Conservation (phyloP, 2,113 vertebrate genomes). For the Odontesthes bonariensis region DNA sequence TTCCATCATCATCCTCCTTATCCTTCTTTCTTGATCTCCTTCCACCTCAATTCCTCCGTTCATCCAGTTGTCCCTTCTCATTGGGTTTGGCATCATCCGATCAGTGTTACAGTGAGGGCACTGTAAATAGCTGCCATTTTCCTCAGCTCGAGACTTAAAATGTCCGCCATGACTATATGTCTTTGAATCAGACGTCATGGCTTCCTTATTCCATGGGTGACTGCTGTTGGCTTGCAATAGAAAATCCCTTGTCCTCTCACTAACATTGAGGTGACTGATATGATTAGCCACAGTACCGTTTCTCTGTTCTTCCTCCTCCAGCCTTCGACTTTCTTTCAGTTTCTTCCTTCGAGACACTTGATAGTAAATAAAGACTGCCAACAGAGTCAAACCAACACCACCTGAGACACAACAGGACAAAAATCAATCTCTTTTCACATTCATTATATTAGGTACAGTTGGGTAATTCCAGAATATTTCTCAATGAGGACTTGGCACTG, state of each 20-base stretch:
- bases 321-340: slow-evolving; percentile 42
- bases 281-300: slow-evolving; percentile 19
- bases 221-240: slow-evolving; percentile 10
- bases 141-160: slow-evolving; percentile 15
- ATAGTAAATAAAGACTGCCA: slow-evolving; percentile 61
- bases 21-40: slow-evolving; percentile 47
- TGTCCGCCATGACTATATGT: background rate
- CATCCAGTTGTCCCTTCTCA: slow-evolving; percentile 36
- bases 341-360: slow-evolving; percentile 55
- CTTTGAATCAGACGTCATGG: background rate
- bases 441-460: background rate
- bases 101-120: slow-evolving; percentile 33
- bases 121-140: slow-evolving; percentile 5
- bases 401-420: slow-evolving; percentile 65
- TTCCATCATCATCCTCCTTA: slow-evolving; percentile 25
- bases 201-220: slow-evolving; percentile 35
- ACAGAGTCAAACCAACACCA: slow-evolving; percentile 73
- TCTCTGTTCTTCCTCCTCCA: slow-evolving; percentile 57
- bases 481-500: too few species aligned
- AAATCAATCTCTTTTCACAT: background rate
- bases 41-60: slow-evolving; percentile 31
- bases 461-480: background rate
- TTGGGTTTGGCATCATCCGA: background rate
- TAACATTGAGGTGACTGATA: slow-evolving; percentile 48
- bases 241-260: slow-evolving; percentile 32